Evolutionary conservation across 1,140 invertebrate genomes (phyloP).

Genomic region (Achroia grisella): DNA sequence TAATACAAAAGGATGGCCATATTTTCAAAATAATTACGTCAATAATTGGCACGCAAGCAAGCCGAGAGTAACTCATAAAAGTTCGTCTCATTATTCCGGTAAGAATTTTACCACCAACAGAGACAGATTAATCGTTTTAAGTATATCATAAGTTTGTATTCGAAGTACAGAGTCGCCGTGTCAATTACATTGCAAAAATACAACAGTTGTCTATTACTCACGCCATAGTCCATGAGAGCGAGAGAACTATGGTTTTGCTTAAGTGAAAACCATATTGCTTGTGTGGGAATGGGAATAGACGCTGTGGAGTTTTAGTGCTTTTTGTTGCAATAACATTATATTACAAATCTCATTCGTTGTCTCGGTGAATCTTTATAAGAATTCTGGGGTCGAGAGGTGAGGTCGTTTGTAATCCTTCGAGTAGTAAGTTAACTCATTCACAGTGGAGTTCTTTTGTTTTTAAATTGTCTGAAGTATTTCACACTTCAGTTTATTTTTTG

Average conservation of each 20-base stretch:
- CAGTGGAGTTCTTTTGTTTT: too few species aligned
- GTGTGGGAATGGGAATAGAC: slow-evolving; percentile 24
- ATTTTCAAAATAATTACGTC: slow-evolving; percentile 70
- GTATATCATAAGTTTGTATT: slow-evolving; percentile 65
- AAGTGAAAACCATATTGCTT: slow-evolving; percentile 37
- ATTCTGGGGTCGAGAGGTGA: slow-evolving; percentile 1
- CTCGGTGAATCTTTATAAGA: slow-evolving; percentile 6
- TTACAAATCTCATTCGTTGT: slow-evolving; percentile 2
- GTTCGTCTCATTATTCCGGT: slow-evolving; percentile 57
- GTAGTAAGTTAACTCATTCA: too few species aligned
- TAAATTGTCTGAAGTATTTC: too few species aligned
- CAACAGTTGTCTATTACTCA: slow-evolving; percentile 53
- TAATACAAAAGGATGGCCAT: slow-evolving; percentile 57
- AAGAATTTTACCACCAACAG: slow-evolving; percentile 65
- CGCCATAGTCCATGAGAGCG: slow-evolving; percentile 9
- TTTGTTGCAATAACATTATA: neutral
- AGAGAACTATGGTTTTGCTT: slow-evolving; percentile 21
- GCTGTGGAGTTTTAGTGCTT: neutral
- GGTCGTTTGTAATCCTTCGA: neutral
- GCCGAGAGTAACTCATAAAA: slow-evolving; percentile 27
- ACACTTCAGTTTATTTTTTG: too few species aligned
- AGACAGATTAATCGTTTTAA: slow-evolving; percentile 67
- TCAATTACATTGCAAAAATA: slow-evolving; percentile 65
- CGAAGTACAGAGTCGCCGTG: slow-evolving; percentile 37
- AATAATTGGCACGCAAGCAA: slow-evolving; percentile 65